Percentiles rank a stretch among this genome's conserved stretches.
Evolutionary conservation across 1,140 invertebrate genomes (phyloP).

Genomic region (Lysiphlebus fabarum): DNA sequence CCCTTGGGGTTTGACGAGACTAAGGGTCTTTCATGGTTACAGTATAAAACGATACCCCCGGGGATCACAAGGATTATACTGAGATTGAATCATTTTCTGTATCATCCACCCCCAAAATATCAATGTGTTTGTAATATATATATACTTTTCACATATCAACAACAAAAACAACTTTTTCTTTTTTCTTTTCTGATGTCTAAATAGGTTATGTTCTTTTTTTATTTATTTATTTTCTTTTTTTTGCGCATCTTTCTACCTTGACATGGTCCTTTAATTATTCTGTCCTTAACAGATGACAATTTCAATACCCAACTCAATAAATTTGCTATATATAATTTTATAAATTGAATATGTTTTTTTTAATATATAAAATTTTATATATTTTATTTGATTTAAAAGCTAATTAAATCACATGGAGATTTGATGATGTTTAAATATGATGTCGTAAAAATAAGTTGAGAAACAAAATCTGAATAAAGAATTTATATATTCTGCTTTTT

Average conservation of each 20-base stretch:
- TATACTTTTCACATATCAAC: no score
- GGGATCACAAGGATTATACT: conserved; percentile 49
- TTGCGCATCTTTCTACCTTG: background rate
- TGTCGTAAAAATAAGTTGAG: conserved; percentile 20
- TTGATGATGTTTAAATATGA: conserved; percentile 7
- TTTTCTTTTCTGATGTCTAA: conserved; percentile 29
- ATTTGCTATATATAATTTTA: background rate
- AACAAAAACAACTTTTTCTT: background rate
- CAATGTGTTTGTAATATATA: no score
- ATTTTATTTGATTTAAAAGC: background rate
- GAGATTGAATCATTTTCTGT: conserved; percentile 48
- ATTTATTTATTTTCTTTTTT: background rate
- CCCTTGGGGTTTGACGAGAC: conserved; percentile 10
- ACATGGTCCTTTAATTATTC: conserved; percentile 25
- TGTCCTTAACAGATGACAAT: conserved; percentile 24
- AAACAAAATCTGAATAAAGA: conserved; percentile 19
- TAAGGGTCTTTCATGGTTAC: conserved; percentile 4
- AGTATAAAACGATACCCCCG: conserved; percentile 34
- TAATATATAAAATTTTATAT: no score
- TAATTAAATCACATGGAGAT: background rate
- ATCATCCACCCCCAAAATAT: conserved; percentile 26
- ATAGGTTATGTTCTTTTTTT: conserved; percentile 19
- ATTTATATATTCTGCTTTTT: background rate
- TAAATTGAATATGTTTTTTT: background rate
- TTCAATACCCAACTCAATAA: background rate